Evolutionary conservation across 2,888 invertebrate genomes (phyloP), one percentile per base, ranked within the genome.

Genomic region (Hypomecis atomaria): DNA sequence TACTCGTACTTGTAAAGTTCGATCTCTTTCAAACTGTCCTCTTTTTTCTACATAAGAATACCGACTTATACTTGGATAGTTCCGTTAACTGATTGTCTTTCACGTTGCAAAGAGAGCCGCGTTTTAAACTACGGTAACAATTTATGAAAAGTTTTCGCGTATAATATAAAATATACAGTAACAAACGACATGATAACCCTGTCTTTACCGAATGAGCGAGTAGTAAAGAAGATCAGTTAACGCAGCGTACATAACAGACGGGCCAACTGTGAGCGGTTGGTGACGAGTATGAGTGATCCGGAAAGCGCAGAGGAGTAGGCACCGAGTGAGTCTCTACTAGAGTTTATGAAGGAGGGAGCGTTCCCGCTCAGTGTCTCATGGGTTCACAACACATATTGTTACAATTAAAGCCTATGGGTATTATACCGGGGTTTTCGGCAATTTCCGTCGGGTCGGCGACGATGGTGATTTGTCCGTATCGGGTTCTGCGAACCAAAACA

Each of bases 341-440:
- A 87, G 85, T 86, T 85, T 83, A 87, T 85, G 84, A 87, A 85
- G 83, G 83, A 77, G 78, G 73, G 86, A 88, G 85, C 84, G 74
- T 69, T 71, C 71, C 69, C 67, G 85, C 86, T 88, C 87, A 86
- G 83, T 87, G 87, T 89, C 87, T 87, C 83, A 84, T 89, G 89
- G 90, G 87, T 85, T 93, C 91, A 94, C 92, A 94, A 93, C 93
- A 94, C 91, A 92, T 92, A 93, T 93, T 86, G 89, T 90, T 89
- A 92, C 86, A 87, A 84, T 87, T 88, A 90, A 89, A 90, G 85
- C 90, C 90, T 91, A 92, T 92, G 89, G 88, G 93, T 94, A 95
- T 96, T 97, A 96, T 97, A 98, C 98, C 96, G 98, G 98, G 93
- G 98, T 98, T 95, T 98, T 98, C 91, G 98, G 98, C 93, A 98